Evolutionary conservation across 2,888 invertebrate genomes (phyloP).

Genomic region (Actias luna): DNA sequence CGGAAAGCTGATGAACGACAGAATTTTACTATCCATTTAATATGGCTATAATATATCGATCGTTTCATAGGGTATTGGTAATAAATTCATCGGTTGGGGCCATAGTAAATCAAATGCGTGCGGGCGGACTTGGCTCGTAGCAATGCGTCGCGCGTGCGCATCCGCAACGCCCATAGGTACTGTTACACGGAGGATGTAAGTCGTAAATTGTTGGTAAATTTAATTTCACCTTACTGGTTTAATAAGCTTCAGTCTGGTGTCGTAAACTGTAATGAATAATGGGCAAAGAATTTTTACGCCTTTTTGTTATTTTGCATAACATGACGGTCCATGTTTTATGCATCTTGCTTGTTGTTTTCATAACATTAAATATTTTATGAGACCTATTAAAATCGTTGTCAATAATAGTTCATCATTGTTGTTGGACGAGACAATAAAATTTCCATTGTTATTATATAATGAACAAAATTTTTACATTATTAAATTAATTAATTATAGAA

Average conservation of each 20-base stretch:
- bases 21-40: constrained; percentile 56
- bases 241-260: constrained; percentile 57
- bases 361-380: constrained; percentile 12
- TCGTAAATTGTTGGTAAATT: constrained; percentile 74
- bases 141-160: constrained; percentile 8
- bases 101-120: constrained; percentile 76
- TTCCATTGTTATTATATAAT: not conserved
- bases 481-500: too few species aligned
- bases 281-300: constrained; percentile 13
- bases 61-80: constrained; percentile 57
- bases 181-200: constrained; percentile 68
- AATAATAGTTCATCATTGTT: not conserved
- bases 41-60: constrained; percentile 57
- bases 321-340: not conserved
- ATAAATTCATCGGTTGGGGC: constrained; percentile 72
- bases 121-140: constrained; percentile 57
- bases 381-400: not conserved
- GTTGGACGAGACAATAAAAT: not conserved
- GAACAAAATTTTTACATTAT: not conserved
- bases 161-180: constrained; percentile 25
- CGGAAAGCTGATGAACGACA: constrained; percentile 35
- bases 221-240: constrained; percentile 73
- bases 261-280: constrained; percentile 38
- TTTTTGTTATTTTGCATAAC: constrained; percentile 10
- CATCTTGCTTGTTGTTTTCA: constrained; percentile 10